Evolutionary conservation across 1,140 invertebrate species (phyloP), one percentile per base, ranked within the genome.

Genomic region (Aphelenchoides fujianensis): DNA sequence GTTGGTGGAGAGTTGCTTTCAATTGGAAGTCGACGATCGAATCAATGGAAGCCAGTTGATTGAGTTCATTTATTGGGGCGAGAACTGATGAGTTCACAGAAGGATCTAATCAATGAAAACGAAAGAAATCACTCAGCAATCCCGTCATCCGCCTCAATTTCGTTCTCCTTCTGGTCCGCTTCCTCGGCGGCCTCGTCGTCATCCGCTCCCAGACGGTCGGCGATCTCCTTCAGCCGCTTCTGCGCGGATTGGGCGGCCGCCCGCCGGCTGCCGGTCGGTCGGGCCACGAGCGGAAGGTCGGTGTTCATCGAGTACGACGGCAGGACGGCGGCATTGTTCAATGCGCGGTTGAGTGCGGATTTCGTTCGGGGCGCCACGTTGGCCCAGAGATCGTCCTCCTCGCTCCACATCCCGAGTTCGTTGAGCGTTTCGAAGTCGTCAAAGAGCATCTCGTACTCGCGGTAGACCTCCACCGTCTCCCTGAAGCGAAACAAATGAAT

Each of bases 391-490:
- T 97, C 86, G 66, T 88, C 85, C 73, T 89, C 88, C 69, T 89
- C 89, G 0, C 91, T 90, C 93, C 93, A 96, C n/a, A 89, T 78
- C 0, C 90, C 90, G 16, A 97, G 79, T 83, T 97, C 94, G 9
- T 90, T 85, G 7, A 97, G 86, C 16, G 90, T 91, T 74, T 96
- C 93, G 76, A 95, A 87, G 85, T 98, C 95, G 77, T 97, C 94
- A 74, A 92, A 89, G 30, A 93, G 84, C 41, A 98, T 86, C 85
- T 91, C 89, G 85, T 97, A 97, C 9, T 90, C 82, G 66, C 87
- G 85, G 88, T 97, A 90, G 2, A 91, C 86, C 9, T 89, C 82
- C n/a, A 96, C 82, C 0, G 94, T 89, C 67, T 89, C 85, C 0
- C 88, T 79, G 9, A 94, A 85, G 55, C 63, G 76, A 12, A 12